These are phyloP conservation scores for Geotrypetes seraphini DNA, from an alignment of 2,797 vertebrate species.

Conservation along the genomic window DNA sequence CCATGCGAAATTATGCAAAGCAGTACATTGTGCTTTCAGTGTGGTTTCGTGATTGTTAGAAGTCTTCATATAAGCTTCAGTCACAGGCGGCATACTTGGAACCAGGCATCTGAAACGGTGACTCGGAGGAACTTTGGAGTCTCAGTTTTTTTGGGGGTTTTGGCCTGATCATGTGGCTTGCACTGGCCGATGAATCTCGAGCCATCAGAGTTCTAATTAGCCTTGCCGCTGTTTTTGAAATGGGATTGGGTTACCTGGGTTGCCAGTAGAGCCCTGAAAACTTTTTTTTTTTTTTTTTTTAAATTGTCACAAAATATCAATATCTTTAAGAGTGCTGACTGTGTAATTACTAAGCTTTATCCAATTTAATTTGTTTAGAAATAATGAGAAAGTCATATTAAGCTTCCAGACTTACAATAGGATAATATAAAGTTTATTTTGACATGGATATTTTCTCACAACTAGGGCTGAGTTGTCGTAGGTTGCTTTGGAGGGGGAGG, in stretches of 20 bases:
- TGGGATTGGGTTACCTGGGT: slow-evolving; percentile 67
- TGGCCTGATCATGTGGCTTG: slow-evolving; percentile 64
- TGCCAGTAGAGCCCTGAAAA: slow-evolving; percentile 68
- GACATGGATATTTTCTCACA: no score
- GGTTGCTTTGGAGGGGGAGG: no score
- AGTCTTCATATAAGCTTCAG: no score
- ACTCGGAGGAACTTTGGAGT: slow-evolving; percentile 57
- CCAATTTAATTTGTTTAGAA: slow-evolving; percentile 42
- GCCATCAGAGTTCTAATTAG: slow-evolving; percentile 66
- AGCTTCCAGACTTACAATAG: no score
- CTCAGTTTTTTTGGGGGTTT: slow-evolving; percentile 68
- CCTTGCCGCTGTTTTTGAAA: slow-evolving; percentile 59
- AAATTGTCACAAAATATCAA: slow-evolving; percentile 65
- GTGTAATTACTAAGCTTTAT: slow-evolving; percentile 54
- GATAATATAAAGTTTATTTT: no score
- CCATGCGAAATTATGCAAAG: no score
- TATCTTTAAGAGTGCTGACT: slow-evolving; percentile 51
- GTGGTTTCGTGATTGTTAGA: no score
- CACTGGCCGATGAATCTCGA: slow-evolving; percentile 59
- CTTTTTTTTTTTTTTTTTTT: slow-evolving; percentile 58
- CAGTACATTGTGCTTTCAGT: no score
- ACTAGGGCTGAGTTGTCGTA: no score
- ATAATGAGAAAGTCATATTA: no score
- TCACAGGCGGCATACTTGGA: no score
- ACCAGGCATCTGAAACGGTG: slow-evolving; percentile 58